phyloP scores from a whole-genome alignment of 2,888 invertebrate species.

The Serripes groenlandicus region DNA sequence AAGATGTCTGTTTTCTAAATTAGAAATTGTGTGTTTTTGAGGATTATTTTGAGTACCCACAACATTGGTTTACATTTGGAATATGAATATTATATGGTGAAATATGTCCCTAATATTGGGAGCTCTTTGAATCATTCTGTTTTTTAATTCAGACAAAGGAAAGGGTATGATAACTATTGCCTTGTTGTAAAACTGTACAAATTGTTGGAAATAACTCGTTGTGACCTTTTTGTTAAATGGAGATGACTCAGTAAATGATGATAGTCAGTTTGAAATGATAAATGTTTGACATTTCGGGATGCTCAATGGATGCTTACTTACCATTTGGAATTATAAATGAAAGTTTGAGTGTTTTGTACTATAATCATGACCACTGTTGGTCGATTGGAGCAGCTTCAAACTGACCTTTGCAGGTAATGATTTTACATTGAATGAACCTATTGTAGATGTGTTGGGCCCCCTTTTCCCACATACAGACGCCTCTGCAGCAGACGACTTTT shows the following conservation, averaged over 20 bases:
- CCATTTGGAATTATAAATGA: background rate
- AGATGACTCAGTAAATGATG: background rate
- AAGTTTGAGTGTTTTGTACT: background rate
- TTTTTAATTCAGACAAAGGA: too few species aligned
- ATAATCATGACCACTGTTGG: slow-evolving; percentile 38
- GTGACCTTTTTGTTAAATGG: background rate
- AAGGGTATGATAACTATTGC: too few species aligned
- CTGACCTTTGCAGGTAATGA: slow-evolving; percentile 58
- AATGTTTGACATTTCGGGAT: slow-evolving; percentile 17
- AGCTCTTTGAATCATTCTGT: too few species aligned
- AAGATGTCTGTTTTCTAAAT: too few species aligned
- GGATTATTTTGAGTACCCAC: too few species aligned
- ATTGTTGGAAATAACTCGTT: too few species aligned
- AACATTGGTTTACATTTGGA: too few species aligned
- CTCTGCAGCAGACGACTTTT: too few species aligned
- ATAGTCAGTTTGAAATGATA: background rate
- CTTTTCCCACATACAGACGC: background rate
- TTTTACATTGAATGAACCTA: background rate
- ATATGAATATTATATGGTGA: too few species aligned
- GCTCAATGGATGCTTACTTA: background rate
- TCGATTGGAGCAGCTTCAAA: slow-evolving; percentile 53
- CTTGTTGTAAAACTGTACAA: too few species aligned
- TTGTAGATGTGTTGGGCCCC: background rate
- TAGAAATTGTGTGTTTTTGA: too few species aligned
- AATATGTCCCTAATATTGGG: too few species aligned